A percentile compares a stretch with the other conserved stretches of the same genome.
Conservation (phyloP, 1,140 invertebrate species). For the Calosoma granatense region DNA sequence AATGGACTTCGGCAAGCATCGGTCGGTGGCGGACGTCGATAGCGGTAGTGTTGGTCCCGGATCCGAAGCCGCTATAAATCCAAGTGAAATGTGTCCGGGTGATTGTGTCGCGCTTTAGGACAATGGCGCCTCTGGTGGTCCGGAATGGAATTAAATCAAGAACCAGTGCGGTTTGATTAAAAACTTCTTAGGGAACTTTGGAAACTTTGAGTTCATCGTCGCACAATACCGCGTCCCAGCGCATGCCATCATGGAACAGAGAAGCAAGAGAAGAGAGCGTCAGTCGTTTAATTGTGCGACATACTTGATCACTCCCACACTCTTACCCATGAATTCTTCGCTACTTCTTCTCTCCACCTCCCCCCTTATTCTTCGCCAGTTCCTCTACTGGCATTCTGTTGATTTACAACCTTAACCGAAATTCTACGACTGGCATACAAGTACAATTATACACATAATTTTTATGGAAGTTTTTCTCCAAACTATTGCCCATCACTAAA, state of each 20-base stretch:
- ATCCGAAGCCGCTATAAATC: neutral
- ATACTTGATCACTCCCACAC: neutral
- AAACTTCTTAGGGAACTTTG: neutral
- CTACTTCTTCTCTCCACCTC: too few species aligned
- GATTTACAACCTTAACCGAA: neutral
- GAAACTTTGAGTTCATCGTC: neutral
- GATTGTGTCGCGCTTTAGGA: slow-evolving; percentile 3
- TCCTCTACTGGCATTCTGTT: too few species aligned
- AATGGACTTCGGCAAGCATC: neutral
- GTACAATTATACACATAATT: too few species aligned
- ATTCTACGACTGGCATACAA: neutral
- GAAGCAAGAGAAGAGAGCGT: neutral
- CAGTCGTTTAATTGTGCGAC: neutral
- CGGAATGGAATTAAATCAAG: slow-evolving; percentile 3
- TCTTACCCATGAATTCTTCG: too few species aligned
- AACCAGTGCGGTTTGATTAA: slow-evolving; percentile 8
- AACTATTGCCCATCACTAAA: too few species aligned
- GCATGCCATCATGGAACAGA: too few species aligned
- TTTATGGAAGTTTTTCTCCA: too few species aligned
- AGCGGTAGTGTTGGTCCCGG: too few species aligned
- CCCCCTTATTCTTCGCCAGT: too few species aligned
- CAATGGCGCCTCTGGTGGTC: slow-evolving; percentile 4
- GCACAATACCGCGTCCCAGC: too few species aligned
- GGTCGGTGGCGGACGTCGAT: too few species aligned
- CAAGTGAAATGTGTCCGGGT: neutral